Conservation (phyloP, 2,113 vertebrate species). For the Cebus imitator region DNA sequence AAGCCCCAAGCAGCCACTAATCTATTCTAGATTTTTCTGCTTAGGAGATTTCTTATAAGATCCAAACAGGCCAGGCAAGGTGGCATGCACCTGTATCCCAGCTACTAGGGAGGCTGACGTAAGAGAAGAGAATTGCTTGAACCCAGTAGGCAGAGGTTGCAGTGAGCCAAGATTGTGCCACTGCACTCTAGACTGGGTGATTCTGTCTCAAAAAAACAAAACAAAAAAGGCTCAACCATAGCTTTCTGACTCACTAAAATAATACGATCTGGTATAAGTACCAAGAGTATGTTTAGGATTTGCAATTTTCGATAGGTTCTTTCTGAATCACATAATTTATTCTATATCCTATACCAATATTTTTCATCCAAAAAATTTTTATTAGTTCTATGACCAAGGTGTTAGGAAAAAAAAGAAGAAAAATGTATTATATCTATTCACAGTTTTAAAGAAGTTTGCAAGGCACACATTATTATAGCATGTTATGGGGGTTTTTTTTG, state of each 20-base stretch:
- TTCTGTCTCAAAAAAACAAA: too few species aligned
- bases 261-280: neutral
- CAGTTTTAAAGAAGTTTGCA: constrained; percentile 19
- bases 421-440: neutral
- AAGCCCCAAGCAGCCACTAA: neutral
- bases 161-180: too few species aligned
- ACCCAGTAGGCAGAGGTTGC: too few species aligned
- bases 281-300: neutral
- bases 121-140: too few species aligned
- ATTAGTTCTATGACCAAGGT: neutral
- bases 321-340: constrained; percentile 24
- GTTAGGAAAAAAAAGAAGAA: neutral
- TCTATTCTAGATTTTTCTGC: neutral
- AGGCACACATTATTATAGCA: neutral
- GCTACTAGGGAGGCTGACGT: too few species aligned
- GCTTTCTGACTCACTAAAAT: constrained; percentile 27
- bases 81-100: too few species aligned
- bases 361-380: neutral
- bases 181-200: too few species aligned
- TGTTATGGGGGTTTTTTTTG: neutral
- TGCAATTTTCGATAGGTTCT: neutral
- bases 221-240: neutral
- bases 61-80: too few species aligned
- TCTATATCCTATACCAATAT: neutral
- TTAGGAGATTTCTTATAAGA: neutral